Conservation (phyloP, 1,140 invertebrate genomes). For the Drosophila kohkoa region DNA sequence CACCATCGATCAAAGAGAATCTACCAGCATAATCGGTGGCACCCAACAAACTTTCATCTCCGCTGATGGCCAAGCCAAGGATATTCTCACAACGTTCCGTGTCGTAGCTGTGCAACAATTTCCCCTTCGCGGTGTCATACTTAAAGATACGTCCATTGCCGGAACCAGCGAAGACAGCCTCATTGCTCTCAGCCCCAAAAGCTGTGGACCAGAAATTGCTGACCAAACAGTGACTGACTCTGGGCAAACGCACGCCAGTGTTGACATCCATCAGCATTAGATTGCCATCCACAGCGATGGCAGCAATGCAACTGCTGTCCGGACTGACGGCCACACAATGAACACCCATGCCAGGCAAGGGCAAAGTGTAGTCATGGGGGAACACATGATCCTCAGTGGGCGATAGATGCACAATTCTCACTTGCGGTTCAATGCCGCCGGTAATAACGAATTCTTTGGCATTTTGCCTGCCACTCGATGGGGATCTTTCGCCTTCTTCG, state of each 20-base stretch:
- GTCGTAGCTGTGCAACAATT: slow-evolving; percentile 16
- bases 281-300: slow-evolving; percentile 32
- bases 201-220: slow-evolving; percentile 37
- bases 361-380: slow-evolving; percentile 2
- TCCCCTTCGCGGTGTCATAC: slow-evolving; percentile 21
- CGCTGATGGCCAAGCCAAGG: slow-evolving; percentile 17
- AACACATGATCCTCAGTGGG: not conserved
- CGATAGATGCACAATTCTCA: slow-evolving; percentile 19
- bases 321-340: slow-evolving; percentile 33
- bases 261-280: slow-evolving; percentile 20
- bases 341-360: slow-evolving; percentile 28
- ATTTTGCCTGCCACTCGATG: not conserved
- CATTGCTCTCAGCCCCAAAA: not conserved
- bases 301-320: slow-evolving; percentile 23
- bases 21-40: slow-evolving; percentile 23
- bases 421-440: slow-evolving; percentile 8
- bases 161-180: slow-evolving; percentile 27
- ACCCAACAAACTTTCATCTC: slow-evolving; percentile 11
- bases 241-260: slow-evolving; percentile 22
- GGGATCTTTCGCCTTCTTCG: not conserved
- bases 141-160: slow-evolving; percentile 32
- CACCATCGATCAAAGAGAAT: slow-evolving; percentile 25
- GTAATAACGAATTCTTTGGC: slow-evolving; percentile 32
- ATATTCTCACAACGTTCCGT: slow-evolving; percentile 21
- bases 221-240: slow-evolving; percentile 10